Base-by-base conservation (phyloP, 1,140 invertebrate genomes). In the Formica exsecta region DNA sequence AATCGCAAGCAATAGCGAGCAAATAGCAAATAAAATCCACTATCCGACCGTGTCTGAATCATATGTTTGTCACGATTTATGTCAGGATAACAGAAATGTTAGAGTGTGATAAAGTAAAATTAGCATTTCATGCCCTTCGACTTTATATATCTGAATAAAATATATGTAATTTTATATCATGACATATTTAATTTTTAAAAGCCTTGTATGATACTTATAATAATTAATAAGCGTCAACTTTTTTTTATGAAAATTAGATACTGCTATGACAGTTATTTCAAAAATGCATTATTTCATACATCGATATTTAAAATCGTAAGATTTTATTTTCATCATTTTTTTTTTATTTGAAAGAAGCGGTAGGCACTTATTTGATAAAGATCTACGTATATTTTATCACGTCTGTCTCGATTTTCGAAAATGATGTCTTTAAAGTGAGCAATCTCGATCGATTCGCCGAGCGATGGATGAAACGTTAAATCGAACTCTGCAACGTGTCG, bases 401-500 rank as follows among this genome's bases (percentile, higher is more conserved):
- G 4, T 44, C 29, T 57, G 25, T 57, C 16, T 70, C 32, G 4
- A 38, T 25, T 36, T 16, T 79, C 32, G 48, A 19, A 29, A 68
- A 80, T 70, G 13, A 29, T 8, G 13, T n/a, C n/a, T 68, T 51
- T 38, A 11, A 48, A 79, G 61, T n/a, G 38, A 48, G 16, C 8
- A 22, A 68, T 68, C 38, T 11, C 11, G 36, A 79, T 32, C 6
- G 54, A 73, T 22, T 71, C 22, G 9, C 16, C 19, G n/a, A 32
- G 25, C 13, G 59, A 76, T 62, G 19, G 38, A 54, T 13, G 62
- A 83, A 83, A 89, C 48, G 84, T 48, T 81, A 83, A 51, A 71
- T 29, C 57, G 79, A 44, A 7, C 41, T 19, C 48, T 51, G 70
- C 38, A n/a, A 62, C 22, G 22, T 22, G 22, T 22, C 22, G 22